Percentiles rank a stretch among this genome's conserved stretches.
These are phyloP conservation scores for Halyomorpha halys DNA, from an alignment of 1,140 invertebrate species.

Conservation along the genomic window DNA sequence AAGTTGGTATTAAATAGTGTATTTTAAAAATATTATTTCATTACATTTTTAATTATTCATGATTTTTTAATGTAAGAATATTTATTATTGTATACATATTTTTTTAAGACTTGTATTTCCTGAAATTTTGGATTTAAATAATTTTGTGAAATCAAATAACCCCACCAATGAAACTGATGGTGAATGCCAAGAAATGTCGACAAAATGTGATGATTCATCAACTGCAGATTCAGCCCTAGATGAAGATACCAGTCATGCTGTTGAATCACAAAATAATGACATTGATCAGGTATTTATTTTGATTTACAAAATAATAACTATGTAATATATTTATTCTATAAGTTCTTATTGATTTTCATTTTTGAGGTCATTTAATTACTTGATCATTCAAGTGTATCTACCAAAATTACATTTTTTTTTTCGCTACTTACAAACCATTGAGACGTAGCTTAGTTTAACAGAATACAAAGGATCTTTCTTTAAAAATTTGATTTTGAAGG, in stretches of 20 bases:
- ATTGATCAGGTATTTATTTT: conserved; percentile 26
- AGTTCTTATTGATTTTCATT: too few species aligned
- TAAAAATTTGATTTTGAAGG: too few species aligned
- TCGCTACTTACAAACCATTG: too few species aligned
- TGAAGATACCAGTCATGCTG: conserved; percentile 45
- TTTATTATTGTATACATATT: background rate
- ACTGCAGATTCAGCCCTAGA: conserved; percentile 49
- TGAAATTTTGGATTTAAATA: conserved; percentile 69
- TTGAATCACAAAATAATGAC: conserved; percentile 12
- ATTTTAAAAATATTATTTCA: background rate
- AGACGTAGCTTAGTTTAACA: too few species aligned
- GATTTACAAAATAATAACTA: too few species aligned
- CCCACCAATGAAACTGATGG: conserved; percentile 9
- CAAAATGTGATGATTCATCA: conserved; percentile 48
- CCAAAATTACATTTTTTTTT: too few species aligned
- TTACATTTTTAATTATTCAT: background rate
- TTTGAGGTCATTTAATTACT: too few species aligned
- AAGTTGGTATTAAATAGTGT: conserved; percentile 46
- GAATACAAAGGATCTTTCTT: too few species aligned
- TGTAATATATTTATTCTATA: too few species aligned
- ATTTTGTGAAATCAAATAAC: conserved; percentile 47
- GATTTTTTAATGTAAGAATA: background rate
- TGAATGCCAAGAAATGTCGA: background rate
- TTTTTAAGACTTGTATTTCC: conserved; percentile 69
- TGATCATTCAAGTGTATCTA: too few species aligned